phyloP scores from a whole-genome alignment of 92 coral and sea anemone species.

The Epizoanthus scotinus region DNA sequence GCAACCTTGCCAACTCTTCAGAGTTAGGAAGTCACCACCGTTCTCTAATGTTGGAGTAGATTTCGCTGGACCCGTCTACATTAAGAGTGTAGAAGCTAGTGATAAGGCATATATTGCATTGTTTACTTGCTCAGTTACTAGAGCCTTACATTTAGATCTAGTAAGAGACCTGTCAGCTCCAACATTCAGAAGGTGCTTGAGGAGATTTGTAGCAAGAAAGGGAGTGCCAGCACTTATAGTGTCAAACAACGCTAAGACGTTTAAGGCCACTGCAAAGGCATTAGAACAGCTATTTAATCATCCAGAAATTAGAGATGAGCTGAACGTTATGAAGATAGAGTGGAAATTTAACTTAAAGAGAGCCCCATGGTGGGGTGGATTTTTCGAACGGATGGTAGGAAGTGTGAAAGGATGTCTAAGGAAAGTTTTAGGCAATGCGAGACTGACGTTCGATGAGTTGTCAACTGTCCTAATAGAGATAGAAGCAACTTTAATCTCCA shows the following conservation, averaged over 20 bases:
- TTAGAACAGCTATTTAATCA: constrained; percentile 9
- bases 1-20: constrained; percentile 9
- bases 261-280: background rate
- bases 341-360: constrained; percentile 2
- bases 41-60: constrained; percentile 28
- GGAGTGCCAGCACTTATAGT: constrained; percentile 26
- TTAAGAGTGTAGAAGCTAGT: background rate
- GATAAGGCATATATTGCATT: constrained; percentile 25
- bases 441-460: constrained; percentile 21
- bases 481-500: constrained; percentile 9
- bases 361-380: too few relatives aligned
- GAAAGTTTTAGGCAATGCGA: constrained; percentile 4
- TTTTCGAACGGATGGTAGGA: too few relatives aligned
- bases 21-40: constrained; percentile 14
- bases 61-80: constrained; percentile 19
- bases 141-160: constrained; percentile 14
- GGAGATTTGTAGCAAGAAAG: constrained; percentile 11
- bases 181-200: constrained; percentile 11
- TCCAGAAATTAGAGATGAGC: constrained; percentile 10
- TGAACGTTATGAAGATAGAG: constrained; percentile 3
- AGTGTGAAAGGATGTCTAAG: background rate
- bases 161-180: constrained; percentile 15
- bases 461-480: background rate
- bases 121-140: constrained; percentile 18
- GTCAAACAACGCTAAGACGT: constrained; percentile 28